A percentile compares a stretch with the other conserved stretches of the same genome.
Conservation (phyloP, 2,113 vertebrate species). For the Lepisosteus osseus region DNA sequence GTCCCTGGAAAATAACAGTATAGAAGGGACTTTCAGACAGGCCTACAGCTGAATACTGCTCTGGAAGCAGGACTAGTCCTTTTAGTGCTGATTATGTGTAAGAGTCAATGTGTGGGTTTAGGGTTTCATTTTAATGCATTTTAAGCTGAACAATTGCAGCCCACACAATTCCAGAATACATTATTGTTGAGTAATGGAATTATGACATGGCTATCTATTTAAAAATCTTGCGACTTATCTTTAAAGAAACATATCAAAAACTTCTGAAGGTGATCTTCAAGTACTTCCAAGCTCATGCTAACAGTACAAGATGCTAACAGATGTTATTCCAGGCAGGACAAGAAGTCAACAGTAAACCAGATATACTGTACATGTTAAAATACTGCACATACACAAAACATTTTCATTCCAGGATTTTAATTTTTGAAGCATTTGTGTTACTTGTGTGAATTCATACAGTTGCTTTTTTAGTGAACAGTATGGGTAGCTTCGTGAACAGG, state of each 20-base stretch:
- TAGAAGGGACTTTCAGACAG: neutral
- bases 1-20: neutral
- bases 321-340: no score
- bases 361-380: no score
- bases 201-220: no score
- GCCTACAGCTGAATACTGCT: neutral
- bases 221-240: no score
- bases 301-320: no score
- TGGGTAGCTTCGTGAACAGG: neutral
- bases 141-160: neutral
- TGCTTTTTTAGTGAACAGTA: neutral
- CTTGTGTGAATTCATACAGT: neutral
- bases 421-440: neutral
- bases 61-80: neutral
- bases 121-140: neutral
- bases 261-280: no score
- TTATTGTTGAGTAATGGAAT: neutral
- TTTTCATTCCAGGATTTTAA: no score
- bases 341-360: no score
- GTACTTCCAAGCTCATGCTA: no score
- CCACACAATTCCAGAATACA: neutral
- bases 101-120: neutral
- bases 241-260: no score
- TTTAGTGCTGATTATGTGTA: neutral
- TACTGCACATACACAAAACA: no score